Evolutionary conservation across 1,140 invertebrate species (phyloP), one percentile per base, ranked within the genome.

Genomic region (Apis laboriosa): DNA sequence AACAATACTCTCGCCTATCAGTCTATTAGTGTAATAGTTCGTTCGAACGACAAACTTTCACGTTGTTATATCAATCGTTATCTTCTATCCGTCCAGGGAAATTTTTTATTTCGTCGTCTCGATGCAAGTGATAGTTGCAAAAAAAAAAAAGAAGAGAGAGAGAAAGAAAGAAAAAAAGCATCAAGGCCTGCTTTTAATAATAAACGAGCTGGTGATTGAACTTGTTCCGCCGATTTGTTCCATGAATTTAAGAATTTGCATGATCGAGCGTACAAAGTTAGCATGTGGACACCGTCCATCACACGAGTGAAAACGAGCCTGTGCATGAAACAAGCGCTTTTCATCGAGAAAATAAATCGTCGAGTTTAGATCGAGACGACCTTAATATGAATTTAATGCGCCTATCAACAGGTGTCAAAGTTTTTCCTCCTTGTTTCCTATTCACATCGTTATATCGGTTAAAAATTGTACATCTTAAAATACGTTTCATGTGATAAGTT

Each of bases 331-430:
- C 49, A 63, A 66, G 80, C 49, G 86, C 85, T 88, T 68, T 80
- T 63, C 64, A 64, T 61, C 64, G 75, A 63, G 84, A 85, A 43
- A 63, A 84, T 75, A 81, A 88, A 64, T 60, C 58, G 61, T 74
- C 56, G 28, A 43, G 80, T 87, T 88, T 88, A 88, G 66, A 85
- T 81, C 55, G 74, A 53, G 79, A 80, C 86, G 87, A 77, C 87
- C 87, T 88, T 88, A 88, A 88, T 88, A 88, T 80, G 87, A 88
- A 84, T 88, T 88, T 88, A 88, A 88, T 88, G 86, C 77, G 74
- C 61, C 67, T 79, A 72, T 73, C 70, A 87, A 78, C 72, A 79
- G 83, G 79, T 83, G 34, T 34, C 72, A 11, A 51, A 24, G 15
- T 53, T 61, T 64, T 56, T 61, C 28, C 55, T 17, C 12, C 8